Evolutionary conservation across 2,888 invertebrate species (phyloP).

Genomic region (Unio delphinus): DNA sequence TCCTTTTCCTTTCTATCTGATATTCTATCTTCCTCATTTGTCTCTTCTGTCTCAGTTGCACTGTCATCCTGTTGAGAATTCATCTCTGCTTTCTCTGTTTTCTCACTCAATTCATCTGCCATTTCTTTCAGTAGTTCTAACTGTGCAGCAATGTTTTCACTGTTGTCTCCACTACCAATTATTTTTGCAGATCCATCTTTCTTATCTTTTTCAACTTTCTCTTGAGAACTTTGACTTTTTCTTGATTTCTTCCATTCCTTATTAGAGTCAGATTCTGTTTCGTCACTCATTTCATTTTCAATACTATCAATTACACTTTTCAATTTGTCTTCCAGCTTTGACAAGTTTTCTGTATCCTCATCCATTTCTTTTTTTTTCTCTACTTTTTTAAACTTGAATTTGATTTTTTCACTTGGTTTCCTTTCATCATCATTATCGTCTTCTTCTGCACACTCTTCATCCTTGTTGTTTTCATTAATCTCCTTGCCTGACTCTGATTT

Average conservation of each 20-base stretch:
- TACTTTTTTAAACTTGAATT: not conserved
- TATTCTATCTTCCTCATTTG: not conserved
- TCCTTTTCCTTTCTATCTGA: not conserved
- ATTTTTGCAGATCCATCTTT: constrained; percentile 8
- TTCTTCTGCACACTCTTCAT: constrained; percentile 5
- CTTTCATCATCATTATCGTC: constrained; percentile 2
- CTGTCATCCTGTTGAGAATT: not conserved
- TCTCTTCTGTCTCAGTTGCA: constrained; percentile 11
- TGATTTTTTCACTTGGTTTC: not conserved
- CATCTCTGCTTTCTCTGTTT: not conserved
- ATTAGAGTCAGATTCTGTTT: constrained; percentile 4
- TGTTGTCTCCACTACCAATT: not conserved
- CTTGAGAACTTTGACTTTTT: constrained; percentile 2
- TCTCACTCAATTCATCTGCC: constrained; percentile 32
- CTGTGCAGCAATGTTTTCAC: constrained; percentile 35
- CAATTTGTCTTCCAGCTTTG: constrained; percentile 8
- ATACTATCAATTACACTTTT: constrained; percentile 7
- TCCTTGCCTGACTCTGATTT: constrained; percentile 1
- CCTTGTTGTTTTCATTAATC: not conserved
- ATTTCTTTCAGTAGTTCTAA: constrained; percentile 35
- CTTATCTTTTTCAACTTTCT: constrained; percentile 4
- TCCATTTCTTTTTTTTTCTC: constrained; percentile 6
- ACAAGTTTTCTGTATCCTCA: constrained; percentile 6
- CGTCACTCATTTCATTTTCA: constrained; percentile 5
- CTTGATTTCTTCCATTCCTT: constrained; percentile 1